Evolutionary conservation across 1,140 invertebrate species (phyloP).

Genomic region (Bombus affinis): DNA sequence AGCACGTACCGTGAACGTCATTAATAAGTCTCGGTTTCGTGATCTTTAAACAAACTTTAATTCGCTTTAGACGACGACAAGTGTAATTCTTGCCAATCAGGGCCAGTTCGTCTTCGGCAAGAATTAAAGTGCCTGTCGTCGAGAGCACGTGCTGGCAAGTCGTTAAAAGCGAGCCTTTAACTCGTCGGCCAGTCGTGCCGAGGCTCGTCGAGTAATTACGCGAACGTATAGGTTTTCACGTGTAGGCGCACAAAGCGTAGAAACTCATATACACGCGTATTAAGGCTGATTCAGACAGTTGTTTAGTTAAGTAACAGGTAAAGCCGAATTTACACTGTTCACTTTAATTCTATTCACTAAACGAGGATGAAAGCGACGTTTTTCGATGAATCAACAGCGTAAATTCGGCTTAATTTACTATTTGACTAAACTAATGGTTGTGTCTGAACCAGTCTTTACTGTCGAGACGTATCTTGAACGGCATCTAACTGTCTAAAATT

Average conservation of each 20-base stretch:
- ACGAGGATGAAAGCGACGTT: too few species aligned
- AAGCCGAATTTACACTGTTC: neutral
- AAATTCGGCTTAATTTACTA: too few species aligned
- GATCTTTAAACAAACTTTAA: conserved; percentile 27
- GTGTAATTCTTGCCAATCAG: conserved; percentile 58
- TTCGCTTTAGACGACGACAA: conserved; percentile 43
- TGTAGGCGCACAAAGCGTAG: neutral
- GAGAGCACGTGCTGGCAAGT: conserved; percentile 58
- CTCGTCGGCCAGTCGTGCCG: neutral
- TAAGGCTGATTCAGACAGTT: too few species aligned
- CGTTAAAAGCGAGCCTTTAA: conserved; percentile 56
- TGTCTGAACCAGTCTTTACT: too few species aligned
- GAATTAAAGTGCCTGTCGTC: conserved; percentile 56
- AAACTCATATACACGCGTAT: neutral
- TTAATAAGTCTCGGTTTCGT: conserved; percentile 15
- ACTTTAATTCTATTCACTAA: too few species aligned
- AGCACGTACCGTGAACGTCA: neutral
- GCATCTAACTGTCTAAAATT: neutral
- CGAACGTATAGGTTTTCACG: neutral
- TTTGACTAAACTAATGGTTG: too few species aligned
- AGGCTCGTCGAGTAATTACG: conserved; percentile 45
- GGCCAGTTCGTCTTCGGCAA: conserved; percentile 24
- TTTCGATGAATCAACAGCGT: too few species aligned
- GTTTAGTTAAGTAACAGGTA: too few species aligned
- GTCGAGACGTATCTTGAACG: too few species aligned